These are phyloP conservation scores for Agrotis puta DNA, from an alignment of 2,888 invertebrate genomes.

Conservation along the genomic window DNA sequence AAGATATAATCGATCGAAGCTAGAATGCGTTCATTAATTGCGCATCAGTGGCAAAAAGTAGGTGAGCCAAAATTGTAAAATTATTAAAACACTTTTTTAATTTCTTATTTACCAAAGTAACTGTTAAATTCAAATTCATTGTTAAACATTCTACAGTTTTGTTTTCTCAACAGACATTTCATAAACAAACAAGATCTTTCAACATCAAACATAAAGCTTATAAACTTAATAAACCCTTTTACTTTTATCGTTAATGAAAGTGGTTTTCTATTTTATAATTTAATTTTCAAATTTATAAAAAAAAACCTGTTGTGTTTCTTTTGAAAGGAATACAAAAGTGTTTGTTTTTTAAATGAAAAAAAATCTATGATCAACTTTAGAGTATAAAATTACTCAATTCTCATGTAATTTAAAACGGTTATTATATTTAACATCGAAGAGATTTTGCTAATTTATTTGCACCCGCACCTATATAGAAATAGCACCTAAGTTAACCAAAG, in stretches of 20 bases:
- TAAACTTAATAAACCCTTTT: slow-evolving; percentile 7
- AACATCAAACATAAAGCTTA: slow-evolving; percentile 9
- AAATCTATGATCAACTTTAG: background rate
- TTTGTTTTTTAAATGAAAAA: background rate
- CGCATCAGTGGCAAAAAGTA: too few relatives aligned
- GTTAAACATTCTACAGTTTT: background rate
- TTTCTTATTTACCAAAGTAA: background rate
- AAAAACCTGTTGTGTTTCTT: background rate
- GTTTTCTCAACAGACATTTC: slow-evolving; percentile 2
- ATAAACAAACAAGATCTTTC: background rate
- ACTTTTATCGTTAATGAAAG: slow-evolving; percentile 14
- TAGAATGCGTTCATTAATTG: background rate
- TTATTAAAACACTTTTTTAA: too few relatives aligned
- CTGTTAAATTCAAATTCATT: background rate
- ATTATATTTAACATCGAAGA: too few relatives aligned
- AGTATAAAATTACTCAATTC: too few relatives aligned
- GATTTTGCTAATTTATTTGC: too few relatives aligned
- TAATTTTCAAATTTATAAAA: background rate
- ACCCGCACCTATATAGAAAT: too few relatives aligned
- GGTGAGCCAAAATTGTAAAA: too few relatives aligned
- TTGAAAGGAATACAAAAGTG: background rate
- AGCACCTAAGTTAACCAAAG: too few relatives aligned
- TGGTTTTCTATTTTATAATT: background rate
- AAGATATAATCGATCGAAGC: background rate
- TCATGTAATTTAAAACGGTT: too few relatives aligned